Evolutionary conservation across 1,140 invertebrate species (phyloP).

Genomic region (Euura lappo): DNA sequence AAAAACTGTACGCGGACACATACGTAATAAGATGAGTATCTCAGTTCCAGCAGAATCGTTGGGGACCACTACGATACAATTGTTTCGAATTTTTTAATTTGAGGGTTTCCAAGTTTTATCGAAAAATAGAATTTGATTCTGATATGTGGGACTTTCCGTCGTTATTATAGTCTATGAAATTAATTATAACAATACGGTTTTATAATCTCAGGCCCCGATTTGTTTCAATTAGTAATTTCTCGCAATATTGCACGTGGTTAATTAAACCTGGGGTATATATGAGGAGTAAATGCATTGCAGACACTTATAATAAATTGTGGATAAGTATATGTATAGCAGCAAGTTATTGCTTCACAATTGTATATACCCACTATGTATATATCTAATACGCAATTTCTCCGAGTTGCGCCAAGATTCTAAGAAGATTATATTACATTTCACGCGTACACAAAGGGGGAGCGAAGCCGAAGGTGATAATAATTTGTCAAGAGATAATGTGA

Average conservation of each 20-base stretch:
- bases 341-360: neutral
- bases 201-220: neutral
- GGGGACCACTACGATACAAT: too few species aligned
- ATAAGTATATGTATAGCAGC: neutral
- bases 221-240: neutral
- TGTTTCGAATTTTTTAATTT: too few species aligned
- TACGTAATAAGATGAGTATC: too few species aligned
- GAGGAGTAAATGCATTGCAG: slow-evolving; percentile 2
- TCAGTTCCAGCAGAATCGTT: too few species aligned
- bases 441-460: neutral
- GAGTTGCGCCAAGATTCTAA: neutral
- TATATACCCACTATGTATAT: neutral
- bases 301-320: slow-evolving; percentile 5
- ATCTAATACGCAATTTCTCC: neutral
- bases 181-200: too few species aligned
- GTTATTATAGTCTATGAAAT: too few species aligned
- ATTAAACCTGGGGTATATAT: neutral
- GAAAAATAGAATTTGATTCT: too few species aligned
- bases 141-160: too few species aligned
- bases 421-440: too few species aligned
- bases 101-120: too few species aligned
- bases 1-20: too few species aligned
- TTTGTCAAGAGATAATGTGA: neutral
- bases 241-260: neutral
- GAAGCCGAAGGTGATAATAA: neutral